Conservation (phyloP, 2,888 invertebrate genomes). For the Panopea generosa region DNA sequence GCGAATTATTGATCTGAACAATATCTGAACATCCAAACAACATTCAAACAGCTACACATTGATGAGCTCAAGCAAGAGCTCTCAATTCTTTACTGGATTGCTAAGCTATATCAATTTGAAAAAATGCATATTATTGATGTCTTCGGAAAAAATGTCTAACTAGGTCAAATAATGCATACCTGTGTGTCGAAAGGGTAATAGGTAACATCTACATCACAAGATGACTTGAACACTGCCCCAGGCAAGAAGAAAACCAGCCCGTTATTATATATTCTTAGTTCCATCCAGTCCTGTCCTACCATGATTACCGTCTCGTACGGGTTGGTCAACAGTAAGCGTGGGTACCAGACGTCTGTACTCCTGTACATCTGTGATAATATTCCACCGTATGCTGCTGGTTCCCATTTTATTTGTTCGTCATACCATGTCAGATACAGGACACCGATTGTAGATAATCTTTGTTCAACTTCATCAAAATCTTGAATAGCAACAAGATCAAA, state of each 20-base stretch:
- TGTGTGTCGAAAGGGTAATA: constrained; percentile 65
- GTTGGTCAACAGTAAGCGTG: constrained; percentile 50
- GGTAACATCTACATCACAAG: constrained; percentile 55
- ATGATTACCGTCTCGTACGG: constrained; percentile 48
- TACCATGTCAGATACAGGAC: constrained; percentile 42
- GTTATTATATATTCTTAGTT: constrained; percentile 31
- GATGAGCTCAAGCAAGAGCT: no score
- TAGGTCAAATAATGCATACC: constrained; percentile 17
- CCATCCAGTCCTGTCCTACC: constrained; percentile 44
- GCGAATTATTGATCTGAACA: no score
- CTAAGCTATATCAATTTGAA: no score
- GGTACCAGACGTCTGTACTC: constrained; percentile 54
- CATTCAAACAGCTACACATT: no score
- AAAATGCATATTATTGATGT: no score
- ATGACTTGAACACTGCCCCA: constrained; percentile 51
- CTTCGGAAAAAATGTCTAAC: no score
- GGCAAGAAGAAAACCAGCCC: constrained; percentile 46
- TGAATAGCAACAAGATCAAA: constrained; percentile 46
- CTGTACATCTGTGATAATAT: constrained; percentile 30
- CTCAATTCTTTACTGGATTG: no score
- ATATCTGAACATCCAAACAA: no score
- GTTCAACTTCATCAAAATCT: constrained; percentile 54
- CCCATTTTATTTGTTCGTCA: constrained; percentile 51
- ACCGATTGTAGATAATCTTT: constrained; percentile 42
- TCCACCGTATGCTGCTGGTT: constrained; percentile 36